Conservation (phyloP, 2,888 invertebrate genomes). For the Melieria picta region DNA sequence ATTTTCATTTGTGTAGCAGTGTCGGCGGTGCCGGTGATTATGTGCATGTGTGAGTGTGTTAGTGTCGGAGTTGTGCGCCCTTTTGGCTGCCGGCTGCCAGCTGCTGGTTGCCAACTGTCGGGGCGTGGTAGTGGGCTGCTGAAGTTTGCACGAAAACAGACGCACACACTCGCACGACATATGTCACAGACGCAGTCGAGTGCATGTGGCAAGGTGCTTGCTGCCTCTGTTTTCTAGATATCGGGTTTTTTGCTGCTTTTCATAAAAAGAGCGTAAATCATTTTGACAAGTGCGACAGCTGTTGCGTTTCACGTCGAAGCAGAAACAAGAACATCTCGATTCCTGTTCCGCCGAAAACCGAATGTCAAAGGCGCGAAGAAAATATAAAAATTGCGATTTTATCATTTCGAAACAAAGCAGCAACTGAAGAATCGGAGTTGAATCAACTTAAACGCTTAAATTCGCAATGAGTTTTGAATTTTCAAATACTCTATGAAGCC, state of each 20-base stretch:
- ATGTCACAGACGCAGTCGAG: no score
- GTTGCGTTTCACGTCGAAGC: conserved; percentile 30
- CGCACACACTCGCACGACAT: conserved; percentile 1
- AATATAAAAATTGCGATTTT: no score
- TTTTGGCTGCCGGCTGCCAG: no score
- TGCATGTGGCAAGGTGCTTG: neutral
- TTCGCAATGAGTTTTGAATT: no score
- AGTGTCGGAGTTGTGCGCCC: no score
- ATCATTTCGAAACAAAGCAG: no score
- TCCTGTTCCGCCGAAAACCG: no score
- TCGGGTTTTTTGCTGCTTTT: conserved; percentile 25
- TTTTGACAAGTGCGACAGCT: conserved; percentile 48
- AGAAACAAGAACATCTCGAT: no score
- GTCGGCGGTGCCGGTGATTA: neutral
- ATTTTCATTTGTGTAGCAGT: conserved; percentile 23
- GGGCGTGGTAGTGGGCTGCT: neutral
- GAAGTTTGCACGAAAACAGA: neutral
- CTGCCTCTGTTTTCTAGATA: conserved; percentile 9
- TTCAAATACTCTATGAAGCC: no score
- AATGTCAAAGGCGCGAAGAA: no score
- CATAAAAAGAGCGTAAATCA: conserved; percentile 52
- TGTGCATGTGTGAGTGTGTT: neutral
- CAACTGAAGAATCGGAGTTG: no score
- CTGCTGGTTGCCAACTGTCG: neutral
- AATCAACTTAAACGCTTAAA: no score